phyloP scores from a whole-genome alignment of 1,140 invertebrate species.

The Brachionus sp. region DNA sequence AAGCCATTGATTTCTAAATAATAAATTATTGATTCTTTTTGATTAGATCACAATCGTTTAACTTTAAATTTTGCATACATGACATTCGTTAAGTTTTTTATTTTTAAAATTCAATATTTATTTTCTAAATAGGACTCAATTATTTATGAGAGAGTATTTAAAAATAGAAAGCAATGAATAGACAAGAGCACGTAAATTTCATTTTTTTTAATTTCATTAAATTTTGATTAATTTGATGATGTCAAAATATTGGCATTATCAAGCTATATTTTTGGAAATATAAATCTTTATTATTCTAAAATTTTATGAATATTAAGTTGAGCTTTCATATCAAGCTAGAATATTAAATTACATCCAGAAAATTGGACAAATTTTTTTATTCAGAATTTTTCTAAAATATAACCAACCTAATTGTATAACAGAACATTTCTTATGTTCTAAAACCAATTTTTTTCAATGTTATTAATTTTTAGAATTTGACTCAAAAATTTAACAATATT shows the following conservation, averaged over 20 bases:
- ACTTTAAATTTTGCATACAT: neutral
- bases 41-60: neutral
- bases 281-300: too few species aligned
- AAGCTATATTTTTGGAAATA: neutral
- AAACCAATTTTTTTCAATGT: too few species aligned
- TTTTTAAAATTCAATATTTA: neutral
- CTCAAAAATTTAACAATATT: too few species aligned
- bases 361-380: too few species aligned
- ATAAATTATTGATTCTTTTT: neutral
- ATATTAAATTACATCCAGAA: too few species aligned
- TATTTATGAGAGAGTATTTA: neutral
- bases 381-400: too few species aligned
- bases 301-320: too few species aligned
- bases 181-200: neutral
- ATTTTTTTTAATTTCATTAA: neutral
- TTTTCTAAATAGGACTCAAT: neutral
- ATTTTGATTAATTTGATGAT: neutral
- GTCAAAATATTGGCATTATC: neutral
- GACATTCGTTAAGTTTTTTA: neutral
- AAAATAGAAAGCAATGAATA: neutral
- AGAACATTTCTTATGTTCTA: too few species aligned
- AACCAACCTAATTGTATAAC: too few species aligned
- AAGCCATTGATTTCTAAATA: neutral
- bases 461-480: too few species aligned
- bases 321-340: too few species aligned